Evolutionary conservation across 37 sponge, comb jelly and placozoan genomes (phyloP), one percentile per base, ranked within the genome.

Genomic region (Theonella swinhoei): DNA sequence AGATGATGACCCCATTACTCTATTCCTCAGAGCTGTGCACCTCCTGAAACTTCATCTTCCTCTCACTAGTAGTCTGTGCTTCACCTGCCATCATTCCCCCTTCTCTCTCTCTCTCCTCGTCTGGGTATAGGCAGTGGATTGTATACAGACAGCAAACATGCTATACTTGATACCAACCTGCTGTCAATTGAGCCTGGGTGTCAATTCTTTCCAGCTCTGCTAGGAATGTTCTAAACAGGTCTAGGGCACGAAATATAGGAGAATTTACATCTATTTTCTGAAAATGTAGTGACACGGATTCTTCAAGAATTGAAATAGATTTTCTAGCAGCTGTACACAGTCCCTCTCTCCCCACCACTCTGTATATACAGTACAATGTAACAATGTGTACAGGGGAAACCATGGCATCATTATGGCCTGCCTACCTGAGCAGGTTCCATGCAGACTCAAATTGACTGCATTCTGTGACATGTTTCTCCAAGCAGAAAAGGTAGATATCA

Each of bases 21-120:
- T 25, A 4, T n/a, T 66, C 43, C 7, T 73, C 29, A 24, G 29
- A 0, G 17, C 17, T 66, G 23, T 28, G 1, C 39, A 90, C 91
- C 76, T 90, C 91, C 34, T 90, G 86, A 74, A 90, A 77, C 22
- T 58, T 68, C 72, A 85, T 64, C 31, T 81, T 85, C 47, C 87
- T 81, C 63, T 90, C 87, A 38, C 82, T 72, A 4, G 87, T 85
- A 4, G 91, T 90, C 33, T 17, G 54, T 7, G 54, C 11, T 47
- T 47, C 54, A 47, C 54, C 11, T 47, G 54, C 11, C 14, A 47
- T 47, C 14, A 14, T 17, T 14, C 14, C 54, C 14, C 7, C 54
- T 14, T 47, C 54, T 14, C 14, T 14, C 14, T 47, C 54, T 14
- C 54, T 47, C n/a, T n/a, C n/a, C n/a, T n/a, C n/a, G n/a, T n/a